These are phyloP conservation scores for Tetrapedia diversipes DNA, from an alignment of 2,888 invertebrate species.

Conservation along the genomic window DNA sequence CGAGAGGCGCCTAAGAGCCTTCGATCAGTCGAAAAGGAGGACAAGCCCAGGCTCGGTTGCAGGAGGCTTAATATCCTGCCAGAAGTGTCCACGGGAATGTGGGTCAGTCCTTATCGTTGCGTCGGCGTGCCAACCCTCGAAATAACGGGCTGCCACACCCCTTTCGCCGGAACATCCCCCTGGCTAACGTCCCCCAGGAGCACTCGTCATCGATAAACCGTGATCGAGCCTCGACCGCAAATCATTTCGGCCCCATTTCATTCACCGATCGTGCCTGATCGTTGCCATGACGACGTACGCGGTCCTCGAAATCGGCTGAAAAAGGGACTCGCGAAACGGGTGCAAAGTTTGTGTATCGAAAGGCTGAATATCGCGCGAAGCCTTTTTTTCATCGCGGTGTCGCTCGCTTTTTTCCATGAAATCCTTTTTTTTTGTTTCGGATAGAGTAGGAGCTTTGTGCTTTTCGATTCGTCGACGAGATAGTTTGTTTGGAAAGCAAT, in stretches of 20 bases:
- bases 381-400: background rate
- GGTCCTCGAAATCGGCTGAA: background rate
- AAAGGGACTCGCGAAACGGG: background rate
- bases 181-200: conserved; percentile 7
- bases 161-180: conserved; percentile 33
- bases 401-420: too few relatives aligned
- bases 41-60: conserved; percentile 11
- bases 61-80: conserved; percentile 44
- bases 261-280: conserved; percentile 47
- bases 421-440: too few relatives aligned
- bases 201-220: conserved; percentile 55
- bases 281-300: conserved; percentile 31
- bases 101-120: conserved; percentile 65
- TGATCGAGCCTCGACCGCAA: conserved; percentile 56
- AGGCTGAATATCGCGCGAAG: background rate
- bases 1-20: conserved; percentile 3
- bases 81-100: conserved; percentile 59
- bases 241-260: conserved; percentile 61
- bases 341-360: background rate
- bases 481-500: background rate
- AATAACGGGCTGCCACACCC: conserved; percentile 62
- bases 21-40: conserved; percentile 33
- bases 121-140: conserved; percentile 53
- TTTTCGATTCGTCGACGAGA: background rate
- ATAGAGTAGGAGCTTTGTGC: too few relatives aligned